Conservation (phyloP, 1,140 invertebrate species). For the Dreissena rostriformis region DNA sequence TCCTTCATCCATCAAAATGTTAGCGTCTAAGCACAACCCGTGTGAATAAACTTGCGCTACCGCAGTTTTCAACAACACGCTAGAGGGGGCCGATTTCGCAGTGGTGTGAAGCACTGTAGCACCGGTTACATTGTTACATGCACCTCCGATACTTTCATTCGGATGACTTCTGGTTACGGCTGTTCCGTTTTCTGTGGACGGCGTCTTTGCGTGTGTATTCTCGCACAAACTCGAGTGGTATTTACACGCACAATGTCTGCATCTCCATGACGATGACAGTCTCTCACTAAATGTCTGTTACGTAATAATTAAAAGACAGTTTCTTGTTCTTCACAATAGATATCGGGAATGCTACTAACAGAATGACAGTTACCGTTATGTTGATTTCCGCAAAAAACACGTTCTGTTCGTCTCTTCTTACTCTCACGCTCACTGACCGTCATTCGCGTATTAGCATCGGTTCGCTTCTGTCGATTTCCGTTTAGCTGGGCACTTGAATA, state of each 20-base stretch:
- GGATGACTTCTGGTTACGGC: not conserved
- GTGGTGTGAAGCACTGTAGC: conserved; percentile 18
- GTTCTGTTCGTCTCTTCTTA: no score
- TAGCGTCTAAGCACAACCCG: not conserved
- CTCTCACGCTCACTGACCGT: no score
- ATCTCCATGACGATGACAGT: conserved; percentile 14
- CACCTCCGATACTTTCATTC: no score
- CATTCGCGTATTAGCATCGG: no score
- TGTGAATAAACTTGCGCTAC: not conserved
- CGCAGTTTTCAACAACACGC: conserved; percentile 1
- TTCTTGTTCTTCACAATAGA: conserved; percentile 17
- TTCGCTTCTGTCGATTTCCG: no score
- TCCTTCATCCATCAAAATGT: conserved; percentile 53
- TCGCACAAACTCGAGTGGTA: conserved; percentile 34
- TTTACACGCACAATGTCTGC: not conserved
- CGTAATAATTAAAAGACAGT: conserved; percentile 30
- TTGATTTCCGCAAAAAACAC: not conserved
- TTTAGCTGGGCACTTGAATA: no score
- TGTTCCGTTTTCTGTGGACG: not conserved
- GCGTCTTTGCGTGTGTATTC: not conserved
- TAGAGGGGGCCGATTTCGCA: not conserved
- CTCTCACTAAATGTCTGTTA: not conserved
- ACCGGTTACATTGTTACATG: no score
- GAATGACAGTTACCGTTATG: not conserved
- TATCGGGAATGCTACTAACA: not conserved